A percentile compares a stretch with the other conserved stretches of the same genome.
Conservation (phyloP, 1,140 invertebrate genomes). For the Zaprionus lachaisei region DNA sequence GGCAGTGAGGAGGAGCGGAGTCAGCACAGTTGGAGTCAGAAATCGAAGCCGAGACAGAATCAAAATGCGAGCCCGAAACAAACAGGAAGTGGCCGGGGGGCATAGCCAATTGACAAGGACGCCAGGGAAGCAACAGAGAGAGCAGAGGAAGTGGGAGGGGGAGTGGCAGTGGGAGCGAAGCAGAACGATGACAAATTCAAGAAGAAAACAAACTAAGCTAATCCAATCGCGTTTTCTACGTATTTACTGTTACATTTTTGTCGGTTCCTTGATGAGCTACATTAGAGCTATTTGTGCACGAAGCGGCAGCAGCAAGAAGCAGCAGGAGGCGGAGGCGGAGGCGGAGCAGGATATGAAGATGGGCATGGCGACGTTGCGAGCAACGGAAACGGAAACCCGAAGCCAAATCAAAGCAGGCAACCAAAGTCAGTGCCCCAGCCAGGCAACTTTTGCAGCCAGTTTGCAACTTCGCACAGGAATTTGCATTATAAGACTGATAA, state of each 20-base stretch:
- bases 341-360: neutral
- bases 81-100: constrained; percentile 15
- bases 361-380: constrained; percentile 9
- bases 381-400: constrained; percentile 29
- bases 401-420: constrained; percentile 2
- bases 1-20: neutral
- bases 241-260: constrained; percentile 74
- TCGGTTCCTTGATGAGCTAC: constrained; percentile 73
- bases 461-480: constrained; percentile 74
- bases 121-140: constrained; percentile 14
- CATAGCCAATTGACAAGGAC: constrained; percentile 41
- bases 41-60: neutral
- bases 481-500: constrained; percentile 84
- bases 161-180: neutral
- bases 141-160: constrained; percentile 27
- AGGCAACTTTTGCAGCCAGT: constrained; percentile 34
- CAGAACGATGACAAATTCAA: constrained; percentile 37
- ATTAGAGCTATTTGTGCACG: constrained; percentile 65
- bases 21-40: neutral
- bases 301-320: constrained; percentile 44
- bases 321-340: constrained; percentile 2
- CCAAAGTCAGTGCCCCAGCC: neutral
- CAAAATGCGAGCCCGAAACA: constrained; percentile 10
- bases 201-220: constrained; percentile 60
- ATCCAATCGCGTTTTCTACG: constrained; percentile 72